Percentiles rank a stretch among this genome's conserved stretches.
Conservation (phyloP, 2,113 vertebrate genomes). For the Jacana jacana region DNA sequence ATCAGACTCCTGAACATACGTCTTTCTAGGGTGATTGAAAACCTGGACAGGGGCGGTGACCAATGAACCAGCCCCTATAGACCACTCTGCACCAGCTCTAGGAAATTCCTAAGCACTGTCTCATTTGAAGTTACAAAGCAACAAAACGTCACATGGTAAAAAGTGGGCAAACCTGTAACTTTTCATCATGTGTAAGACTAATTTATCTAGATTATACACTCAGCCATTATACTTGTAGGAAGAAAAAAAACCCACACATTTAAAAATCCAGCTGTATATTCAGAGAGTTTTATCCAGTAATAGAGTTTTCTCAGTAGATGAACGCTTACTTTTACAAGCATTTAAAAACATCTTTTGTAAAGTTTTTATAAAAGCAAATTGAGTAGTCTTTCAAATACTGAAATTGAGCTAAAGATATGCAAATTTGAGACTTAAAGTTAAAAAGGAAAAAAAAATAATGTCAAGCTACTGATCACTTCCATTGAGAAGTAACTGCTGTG, state of each 20-base stretch:
- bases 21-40: conserved; percentile 90
- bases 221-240: conserved; percentile 40
- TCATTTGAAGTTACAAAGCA: conserved; percentile 38
- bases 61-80: conserved; percentile 69
- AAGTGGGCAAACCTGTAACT: conserved; percentile 5
- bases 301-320: conserved; percentile 72
- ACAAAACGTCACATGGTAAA: conserved; percentile 48
- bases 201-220: neutral
- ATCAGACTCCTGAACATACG: conserved; percentile 94
- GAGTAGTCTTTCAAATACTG: conserved; percentile 59
- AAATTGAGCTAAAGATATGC: conserved; percentile 24
- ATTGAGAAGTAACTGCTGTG: conserved; percentile 21
- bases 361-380: conserved; percentile 74
- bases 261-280: conserved; percentile 56
- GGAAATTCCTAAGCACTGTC: conserved; percentile 30
- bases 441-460: conserved; percentile 4
- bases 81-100: conserved; percentile 46
- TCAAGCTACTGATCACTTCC: conserved; percentile 18
- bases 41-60: conserved; percentile 82
- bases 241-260: neutral
- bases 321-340: conserved; percentile 74
- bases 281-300: conserved; percentile 70
- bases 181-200: conserved; percentile 20
- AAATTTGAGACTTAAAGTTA: conserved; percentile 2
- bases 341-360: conserved; percentile 78